Base-by-base conservation (phyloP, 1,140 invertebrate species). In the Calliphora vicina region DNA sequence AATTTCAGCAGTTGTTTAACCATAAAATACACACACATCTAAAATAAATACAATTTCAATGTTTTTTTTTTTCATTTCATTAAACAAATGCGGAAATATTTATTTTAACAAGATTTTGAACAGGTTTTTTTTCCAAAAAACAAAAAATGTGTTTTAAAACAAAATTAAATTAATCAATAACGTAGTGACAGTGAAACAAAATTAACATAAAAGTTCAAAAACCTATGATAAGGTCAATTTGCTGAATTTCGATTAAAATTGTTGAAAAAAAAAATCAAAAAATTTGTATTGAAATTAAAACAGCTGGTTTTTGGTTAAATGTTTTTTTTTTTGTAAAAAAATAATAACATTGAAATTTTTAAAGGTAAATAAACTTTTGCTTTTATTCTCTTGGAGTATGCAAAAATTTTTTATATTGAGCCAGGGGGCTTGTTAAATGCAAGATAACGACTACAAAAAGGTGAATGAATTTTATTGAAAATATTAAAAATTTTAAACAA, bases 161-260 rank as follows among this genome's bases (percentile, higher is more conserved):
- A 20, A 71, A 71, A 12, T 50, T 50, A 50, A 50, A 35, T n/a
- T n/a, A n/a, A 71, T 71, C 23, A 71, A 71, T 23, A 23, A n/a
- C n/a, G n/a, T n/a, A n/a, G 10, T 8, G 35, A 35, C 35, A 35
- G 35, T 26, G 71, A 73, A 73, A 29, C 3, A 73, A 73, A 73
- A 73, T 73, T 73, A 73, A 73, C 71, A 73, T 73, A 73, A 73
- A 73, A 73, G 71, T 73, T 73, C 71, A 73, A 73, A 73, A 73
- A 26, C 71, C 71, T 73, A 73, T 73, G 23, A 4, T 26, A 73
- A 26, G 71, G 71, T 73, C 71, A 27, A 3, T 27, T 73, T 73
- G 5, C 13, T 26, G 1, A 73, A 73, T 29, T 10, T 73, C 27
- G 9, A 29, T 73, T 71, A 71, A 71, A 20, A 71, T 43, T 2